Evolutionary conservation across 2,888 invertebrate genomes (phyloP), one percentile per base, ranked within the genome.

Genomic region (Nysson spinosus): DNA sequence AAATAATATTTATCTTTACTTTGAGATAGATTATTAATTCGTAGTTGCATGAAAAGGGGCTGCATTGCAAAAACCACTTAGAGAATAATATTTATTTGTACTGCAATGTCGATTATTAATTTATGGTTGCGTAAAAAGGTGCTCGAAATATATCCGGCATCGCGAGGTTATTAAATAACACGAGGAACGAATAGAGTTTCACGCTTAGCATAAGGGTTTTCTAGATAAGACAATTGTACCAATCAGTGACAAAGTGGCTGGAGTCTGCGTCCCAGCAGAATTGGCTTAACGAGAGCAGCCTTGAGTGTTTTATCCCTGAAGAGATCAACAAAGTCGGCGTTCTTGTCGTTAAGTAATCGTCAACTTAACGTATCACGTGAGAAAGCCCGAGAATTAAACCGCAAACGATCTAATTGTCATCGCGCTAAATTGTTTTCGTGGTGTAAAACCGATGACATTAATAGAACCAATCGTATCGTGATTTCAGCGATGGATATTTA

Each of bases 281-380:
- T 72, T 92, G 91, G 83, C 88, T 90, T 85, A 87, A 80, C 74
- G 58, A 80, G 80, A 71, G 61, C 68, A 79, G 69, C 80, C 80
- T 80, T 81, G 81, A 72, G 69, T 52, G 54, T 46, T 67, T 54
- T 22, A 54, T 62, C 56, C 43, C 37, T 47, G 34, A 52, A 52
- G 49, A 32, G 68, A 67, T 67, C 58, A 57, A 46, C 49, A 39
- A 24, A 24, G 47, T 28, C 34, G 24, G 28, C 40, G 63, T 37
- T 43, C 17, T 12, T 32, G 47, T 43, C 4, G 5, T 32, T 22
- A 32, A 5, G 46, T 52, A 46, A 49, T 61, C 68, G 50, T 32
- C 39, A 42, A 54, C 55, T 47, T 16, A 39, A 6, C 20, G 52
- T 58, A 37, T 73, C 58, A 43, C 50, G 42, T 24, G 58, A 50